Conservation (phyloP, 2,888 invertebrate species). For the Orchesellides sinensis region DNA sequence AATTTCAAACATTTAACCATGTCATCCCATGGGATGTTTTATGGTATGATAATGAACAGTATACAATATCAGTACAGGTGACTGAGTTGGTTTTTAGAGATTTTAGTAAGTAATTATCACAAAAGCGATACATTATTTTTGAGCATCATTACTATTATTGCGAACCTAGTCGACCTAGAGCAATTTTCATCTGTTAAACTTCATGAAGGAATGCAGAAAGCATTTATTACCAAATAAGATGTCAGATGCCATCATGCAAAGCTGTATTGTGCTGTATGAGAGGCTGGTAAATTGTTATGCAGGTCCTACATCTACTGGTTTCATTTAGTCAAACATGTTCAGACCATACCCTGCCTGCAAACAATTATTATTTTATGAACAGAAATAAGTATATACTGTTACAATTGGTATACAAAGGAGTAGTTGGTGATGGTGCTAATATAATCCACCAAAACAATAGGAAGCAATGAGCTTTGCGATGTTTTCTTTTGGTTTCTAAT, state of each 20-base stretch:
- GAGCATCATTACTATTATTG: conserved; percentile 32
- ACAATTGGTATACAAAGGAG: conserved; percentile 14
- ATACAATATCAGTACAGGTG: conserved; percentile 25
- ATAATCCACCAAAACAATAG: conserved; percentile 44
- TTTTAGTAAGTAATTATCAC: conserved; percentile 53
- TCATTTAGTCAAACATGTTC: neutral
- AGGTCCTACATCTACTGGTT: neutral
- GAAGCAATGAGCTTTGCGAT: conserved; percentile 29
- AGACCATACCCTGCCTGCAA: no score
- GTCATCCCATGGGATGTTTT: conserved; percentile 2
- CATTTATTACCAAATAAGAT: conserved; percentile 49
- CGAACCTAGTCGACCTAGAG: conserved; percentile 55
- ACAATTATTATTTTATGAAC: neutral
- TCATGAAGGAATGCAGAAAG: conserved; percentile 54
- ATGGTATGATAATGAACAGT: conserved; percentile 14
- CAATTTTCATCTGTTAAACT: conserved; percentile 54
- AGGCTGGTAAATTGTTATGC: no score
- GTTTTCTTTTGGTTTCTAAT: conserved; percentile 48
- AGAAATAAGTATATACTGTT: conserved; percentile 4
- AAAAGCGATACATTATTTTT: conserved; percentile 48
- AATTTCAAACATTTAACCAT: conserved; percentile 7
- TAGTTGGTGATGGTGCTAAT: conserved; percentile 2
- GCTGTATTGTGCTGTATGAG: no score
- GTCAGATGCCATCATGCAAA: conserved; percentile 54
- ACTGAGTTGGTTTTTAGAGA: conserved; percentile 25